Evolutionary conservation across 2,113 vertebrate species (phyloP).

Genomic region (Ictalurus punctatus): DNA sequence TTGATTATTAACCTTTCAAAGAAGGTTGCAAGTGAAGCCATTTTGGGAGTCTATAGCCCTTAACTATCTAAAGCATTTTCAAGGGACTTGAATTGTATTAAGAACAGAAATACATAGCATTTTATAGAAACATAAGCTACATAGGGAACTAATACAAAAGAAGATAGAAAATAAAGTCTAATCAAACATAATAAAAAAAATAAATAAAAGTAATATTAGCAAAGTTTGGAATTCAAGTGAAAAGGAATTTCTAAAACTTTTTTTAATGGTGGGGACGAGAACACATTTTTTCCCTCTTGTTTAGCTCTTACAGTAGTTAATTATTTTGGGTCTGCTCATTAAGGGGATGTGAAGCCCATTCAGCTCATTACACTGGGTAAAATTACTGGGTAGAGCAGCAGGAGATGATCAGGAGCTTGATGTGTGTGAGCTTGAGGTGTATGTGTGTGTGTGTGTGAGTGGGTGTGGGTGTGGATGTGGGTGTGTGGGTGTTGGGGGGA

Average conservation of each 20-base stretch:
- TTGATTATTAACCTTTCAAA: slow-evolving; percentile 16
- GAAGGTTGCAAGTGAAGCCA: background rate
- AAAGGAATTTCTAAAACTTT: background rate
- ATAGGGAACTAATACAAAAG: background rate
- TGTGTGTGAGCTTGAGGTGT: slow-evolving; percentile 7
- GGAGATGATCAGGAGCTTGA: slow-evolving; percentile 23
- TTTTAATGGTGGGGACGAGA: background rate
- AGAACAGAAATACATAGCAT: background rate
- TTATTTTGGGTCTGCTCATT: slow-evolving; percentile 20
- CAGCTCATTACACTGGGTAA: slow-evolving; percentile 5
- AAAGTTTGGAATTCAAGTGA: background rate
- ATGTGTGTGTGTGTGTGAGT: slow-evolving; percentile 3
- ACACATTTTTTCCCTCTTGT: background rate
- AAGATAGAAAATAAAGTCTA: background rate
- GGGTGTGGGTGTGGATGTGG: slow-evolving; percentile 6
- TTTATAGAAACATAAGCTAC: background rate
- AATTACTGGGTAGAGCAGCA: slow-evolving; percentile 24
- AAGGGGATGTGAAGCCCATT: slow-evolving; percentile 13
- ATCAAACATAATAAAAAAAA: background rate
- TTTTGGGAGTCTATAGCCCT: background rate
- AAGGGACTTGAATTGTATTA: background rate
- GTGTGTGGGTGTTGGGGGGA: background rate
- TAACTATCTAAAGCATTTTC: background rate
- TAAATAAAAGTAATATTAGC: background rate
- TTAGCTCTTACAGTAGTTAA: slow-evolving; percentile 9